Percentiles rank a stretch among this genome's conserved stretches.
phyloP scores from a whole-genome alignment of 2,888 invertebrate genomes.

The Rotaria sp. region DNA sequence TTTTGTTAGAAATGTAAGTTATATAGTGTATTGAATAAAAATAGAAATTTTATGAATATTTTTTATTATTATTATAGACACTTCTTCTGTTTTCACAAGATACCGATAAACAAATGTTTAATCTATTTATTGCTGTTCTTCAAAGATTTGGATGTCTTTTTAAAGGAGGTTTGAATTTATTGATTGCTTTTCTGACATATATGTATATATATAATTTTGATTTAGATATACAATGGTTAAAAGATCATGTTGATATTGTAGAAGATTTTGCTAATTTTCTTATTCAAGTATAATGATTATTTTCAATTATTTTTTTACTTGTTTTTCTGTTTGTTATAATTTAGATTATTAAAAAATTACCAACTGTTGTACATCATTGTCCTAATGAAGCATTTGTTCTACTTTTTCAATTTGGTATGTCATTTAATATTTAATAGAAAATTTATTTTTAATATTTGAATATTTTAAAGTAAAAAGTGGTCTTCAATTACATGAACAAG shows the following conservation, averaged over 20 bases:
- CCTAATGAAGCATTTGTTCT: conserved; percentile 53
- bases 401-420: conserved; percentile 59
- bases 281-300: conserved; percentile 50
- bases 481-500: conserved; percentile 60
- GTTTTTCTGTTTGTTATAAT: conserved; percentile 42
- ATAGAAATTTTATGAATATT: too few relatives aligned
- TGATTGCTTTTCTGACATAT: background rate
- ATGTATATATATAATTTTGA: conserved; percentile 35
- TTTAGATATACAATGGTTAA: conserved; percentile 54
- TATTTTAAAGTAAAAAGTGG: conserved; percentile 57
- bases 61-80: background rate
- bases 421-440: background rate
- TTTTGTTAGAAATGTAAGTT: conserved; percentile 1
- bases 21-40: too few relatives aligned
- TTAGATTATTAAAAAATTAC: conserved; percentile 37
- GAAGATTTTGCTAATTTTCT: conserved; percentile 66
- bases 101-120: conserved; percentile 4
- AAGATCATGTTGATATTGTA: conserved; percentile 65
- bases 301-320: conserved; percentile 51
- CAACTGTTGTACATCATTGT: conserved; percentile 34
- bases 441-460: conserved; percentile 58
- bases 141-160: conserved; percentile 19
- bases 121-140: conserved; percentile 25
- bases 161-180: background rate
- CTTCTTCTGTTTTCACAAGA: conserved; percentile 18